phyloP scores from a whole-genome alignment of 2,888 invertebrate species.

The Drosophila setosimentum region DNA sequence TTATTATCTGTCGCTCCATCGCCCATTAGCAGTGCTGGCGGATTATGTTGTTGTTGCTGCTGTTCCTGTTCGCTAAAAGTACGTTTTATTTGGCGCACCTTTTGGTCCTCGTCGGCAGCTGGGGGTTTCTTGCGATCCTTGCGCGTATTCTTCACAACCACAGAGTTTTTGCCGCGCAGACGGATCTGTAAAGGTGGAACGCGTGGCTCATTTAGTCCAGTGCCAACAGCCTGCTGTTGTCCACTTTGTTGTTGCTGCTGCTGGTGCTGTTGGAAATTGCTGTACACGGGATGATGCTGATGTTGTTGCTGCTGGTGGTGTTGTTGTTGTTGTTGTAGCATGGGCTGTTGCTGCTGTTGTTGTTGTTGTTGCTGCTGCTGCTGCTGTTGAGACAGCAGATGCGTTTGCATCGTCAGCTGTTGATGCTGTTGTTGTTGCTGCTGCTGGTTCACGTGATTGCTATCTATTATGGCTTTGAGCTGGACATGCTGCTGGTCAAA shows the following conservation, averaged over 20 bases:
- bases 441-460: conserved; percentile 46
- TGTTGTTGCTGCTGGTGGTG: conserved; percentile 23
- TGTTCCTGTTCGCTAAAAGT: conserved; percentile 56
- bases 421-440: conserved; percentile 41
- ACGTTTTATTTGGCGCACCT: conserved; percentile 82
- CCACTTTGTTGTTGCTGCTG: conserved; percentile 39
- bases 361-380: conserved; percentile 33
- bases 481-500: conserved; percentile 53
- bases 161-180: conserved; percentile 91
- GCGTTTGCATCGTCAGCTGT: conserved; percentile 58
- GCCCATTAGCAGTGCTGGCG: conserved; percentile 11
- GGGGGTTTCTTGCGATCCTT: conserved; percentile 87
- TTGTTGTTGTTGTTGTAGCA: conserved; percentile 31
- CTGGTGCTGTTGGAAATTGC: conserved; percentile 47
- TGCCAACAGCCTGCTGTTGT: conserved; percentile 40
- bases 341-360: conserved; percentile 29
- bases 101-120: conserved; percentile 59
- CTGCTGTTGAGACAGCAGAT: conserved; percentile 47
- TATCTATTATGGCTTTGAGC: conserved; percentile 51
- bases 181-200: conserved; percentile 96
- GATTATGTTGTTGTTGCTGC: conserved; percentile 33
- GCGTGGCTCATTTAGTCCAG: conserved; percentile 89
- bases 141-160: conserved; percentile 92
- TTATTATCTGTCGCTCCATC: conserved; percentile 58
- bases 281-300: conserved; percentile 53